phyloP scores from a whole-genome alignment of 2,113 vertebrate genomes.

The Leiothrix lutea region DNA sequence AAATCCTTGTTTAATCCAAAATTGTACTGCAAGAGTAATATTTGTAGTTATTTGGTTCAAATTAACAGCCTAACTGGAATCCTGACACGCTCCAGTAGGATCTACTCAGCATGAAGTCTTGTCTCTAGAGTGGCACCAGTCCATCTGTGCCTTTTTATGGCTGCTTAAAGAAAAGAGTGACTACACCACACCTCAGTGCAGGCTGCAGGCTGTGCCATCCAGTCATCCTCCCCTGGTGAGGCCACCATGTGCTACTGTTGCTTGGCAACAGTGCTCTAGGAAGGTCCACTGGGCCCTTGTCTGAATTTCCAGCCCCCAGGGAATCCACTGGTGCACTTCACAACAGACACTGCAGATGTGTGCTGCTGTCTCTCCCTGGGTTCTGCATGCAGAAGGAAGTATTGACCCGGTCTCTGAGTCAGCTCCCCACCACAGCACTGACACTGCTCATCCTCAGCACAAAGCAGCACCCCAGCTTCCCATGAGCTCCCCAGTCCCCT shows the following conservation, averaged over 20 bases:
- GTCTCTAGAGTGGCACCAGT: not conserved
- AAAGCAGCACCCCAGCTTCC: not conserved
- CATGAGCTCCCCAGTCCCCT: not conserved
- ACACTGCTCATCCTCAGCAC: not conserved
- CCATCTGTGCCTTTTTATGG: not conserved
- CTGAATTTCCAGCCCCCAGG: not conserved
- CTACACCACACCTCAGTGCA: not conserved
- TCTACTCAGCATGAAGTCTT: not conserved
- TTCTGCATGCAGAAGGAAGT: not conserved
- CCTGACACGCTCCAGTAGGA: not conserved
- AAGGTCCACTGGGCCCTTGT: not conserved
- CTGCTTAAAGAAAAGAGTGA: not conserved
- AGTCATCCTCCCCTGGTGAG: not conserved
- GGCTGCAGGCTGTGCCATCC: not conserved
- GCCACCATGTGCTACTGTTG: not conserved
- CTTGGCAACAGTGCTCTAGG: not conserved
- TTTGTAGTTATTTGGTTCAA: not conserved
- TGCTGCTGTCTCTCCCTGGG: not conserved
- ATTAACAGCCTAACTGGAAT: not conserved
- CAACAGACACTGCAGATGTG: not conserved
- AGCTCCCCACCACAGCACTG: not conserved
- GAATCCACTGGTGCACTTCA: not conserved
- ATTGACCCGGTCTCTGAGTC: not conserved
- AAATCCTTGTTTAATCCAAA: not conserved
- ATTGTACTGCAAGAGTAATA: not conserved